Base-by-base conservation (phyloP, 2,113 vertebrate species). In the Atlantisia rogersi region DNA sequence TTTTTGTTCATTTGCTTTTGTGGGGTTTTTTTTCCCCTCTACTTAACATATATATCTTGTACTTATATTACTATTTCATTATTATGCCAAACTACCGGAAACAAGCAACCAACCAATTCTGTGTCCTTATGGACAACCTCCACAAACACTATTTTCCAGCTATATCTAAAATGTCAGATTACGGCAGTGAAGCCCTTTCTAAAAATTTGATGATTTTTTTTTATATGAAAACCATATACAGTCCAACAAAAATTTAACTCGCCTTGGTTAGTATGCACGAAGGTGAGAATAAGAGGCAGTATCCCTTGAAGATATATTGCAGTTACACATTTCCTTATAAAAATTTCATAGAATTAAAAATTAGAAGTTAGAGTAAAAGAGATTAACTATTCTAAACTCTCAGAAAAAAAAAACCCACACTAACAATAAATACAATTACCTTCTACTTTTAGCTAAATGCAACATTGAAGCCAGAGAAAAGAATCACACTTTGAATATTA, bases 311-410 rank as follows among this genome's bases (percentile, higher is more conserved):
- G n/a, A 58, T 46, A 21, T 48, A 31, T 65, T 79, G 71, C 52
- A 71, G 4, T 44, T 50, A 44, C 1, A 9, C 6, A 53, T 79
- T 76, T 85, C 32, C 32, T 25, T 44, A 18, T 29, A 58, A 69
- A 87, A 73, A 60, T 6, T 13, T 10, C 20, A 52, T 11, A 40
- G 32, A 75, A 64, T 58, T 53, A 56, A 67, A 74, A 82, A 40
- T 13, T 3, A 0, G 20, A 52, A 40, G 6, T 35, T 31, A 20
- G 0, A 14, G 5, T 9, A 48, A 65, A 52, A 80, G 65, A 10
- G 2, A 4, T 35, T 15, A 69, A 32, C 26, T 50, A 5, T n/a
- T 53, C n/a, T 16, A 53, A 90, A 63, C 19, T 32, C 35, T 39
- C 37, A 48, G 14, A 70, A 46, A 86, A 68, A 6, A 58, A 44